phyloP scores from a whole-genome alignment of 1,140 invertebrate genomes.

The Bombus turneri region DNA sequence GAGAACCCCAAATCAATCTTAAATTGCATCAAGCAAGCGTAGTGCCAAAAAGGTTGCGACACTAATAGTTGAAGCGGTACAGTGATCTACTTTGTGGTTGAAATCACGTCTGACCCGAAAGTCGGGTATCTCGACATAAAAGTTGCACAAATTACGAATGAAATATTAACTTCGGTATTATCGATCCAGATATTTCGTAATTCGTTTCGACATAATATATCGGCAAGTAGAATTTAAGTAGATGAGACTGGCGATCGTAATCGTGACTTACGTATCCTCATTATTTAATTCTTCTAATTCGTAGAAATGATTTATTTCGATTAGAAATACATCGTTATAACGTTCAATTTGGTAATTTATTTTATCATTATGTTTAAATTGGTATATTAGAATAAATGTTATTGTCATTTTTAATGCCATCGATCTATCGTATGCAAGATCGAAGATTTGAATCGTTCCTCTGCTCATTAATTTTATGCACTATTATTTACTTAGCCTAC shows the following conservation, averaged over 20 bases:
- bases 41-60: conserved; percentile 12
- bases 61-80: neutral
- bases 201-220: neutral
- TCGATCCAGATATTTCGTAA: conserved; percentile 29
- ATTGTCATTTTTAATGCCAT: too few relatives aligned
- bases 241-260: neutral
- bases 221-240: conserved; percentile 11
- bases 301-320: neutral
- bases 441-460: conserved; percentile 14
- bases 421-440: neutral
- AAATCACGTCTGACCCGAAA: conserved; percentile 34
- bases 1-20: neutral
- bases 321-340: too few relatives aligned
- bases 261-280: neutral
- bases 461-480: conserved; percentile 25
- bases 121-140: neutral
- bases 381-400: too few relatives aligned
- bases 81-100: conserved; percentile 18
- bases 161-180: neutral
- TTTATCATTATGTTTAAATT: too few relatives aligned
- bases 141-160: conserved; percentile 3
- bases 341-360: neutral
- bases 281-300: neutral
- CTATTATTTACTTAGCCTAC: conserved; percentile 37
- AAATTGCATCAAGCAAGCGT: neutral